phyloP scores from a whole-genome alignment of 2,888 invertebrate genomes.

The Plebejus anna region DNA sequence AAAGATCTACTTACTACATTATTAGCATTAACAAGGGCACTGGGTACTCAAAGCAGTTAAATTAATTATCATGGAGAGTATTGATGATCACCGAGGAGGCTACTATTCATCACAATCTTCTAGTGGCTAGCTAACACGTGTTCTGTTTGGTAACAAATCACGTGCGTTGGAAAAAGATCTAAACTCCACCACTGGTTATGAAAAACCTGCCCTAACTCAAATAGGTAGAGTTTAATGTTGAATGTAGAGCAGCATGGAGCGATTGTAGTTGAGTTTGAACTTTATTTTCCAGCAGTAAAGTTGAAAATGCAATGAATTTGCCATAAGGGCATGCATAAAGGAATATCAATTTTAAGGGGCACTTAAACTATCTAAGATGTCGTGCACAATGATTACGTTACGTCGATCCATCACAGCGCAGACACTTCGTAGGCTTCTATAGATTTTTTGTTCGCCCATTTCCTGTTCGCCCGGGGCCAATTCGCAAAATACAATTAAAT shows the following conservation, averaged over 20 bases:
- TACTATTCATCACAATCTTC: slow-evolving; percentile 36
- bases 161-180: slow-evolving; percentile 25
- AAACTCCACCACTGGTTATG: background rate
- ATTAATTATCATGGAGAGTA: slow-evolving; percentile 1
- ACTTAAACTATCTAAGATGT: slow-evolving; percentile 65
- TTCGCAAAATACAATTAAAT: slow-evolving; percentile 63
- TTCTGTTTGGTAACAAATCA: slow-evolving; percentile 50
- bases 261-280: slow-evolving; percentile 23
- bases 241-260: background rate
- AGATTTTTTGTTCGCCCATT: slow-evolving; percentile 69
- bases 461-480: slow-evolving; percentile 66
- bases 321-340: slow-evolving; percentile 42
- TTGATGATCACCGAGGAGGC: slow-evolving; percentile 16
- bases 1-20: too few species aligned
- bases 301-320: slow-evolving; percentile 31
- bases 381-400: slow-evolving; percentile 73
- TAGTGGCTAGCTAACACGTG: slow-evolving; percentile 76
- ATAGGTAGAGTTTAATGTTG: slow-evolving; percentile 21
- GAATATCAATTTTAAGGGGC: slow-evolving; percentile 75
- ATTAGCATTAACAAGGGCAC: background rate
- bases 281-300: slow-evolving; percentile 39
- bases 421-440: slow-evolving; percentile 68
- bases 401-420: slow-evolving; percentile 72
- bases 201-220: slow-evolving; percentile 7
- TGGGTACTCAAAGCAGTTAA: background rate